Base-by-base conservation (phyloP, 2,888 invertebrate genomes). In the Ectemnius lituratus region DNA sequence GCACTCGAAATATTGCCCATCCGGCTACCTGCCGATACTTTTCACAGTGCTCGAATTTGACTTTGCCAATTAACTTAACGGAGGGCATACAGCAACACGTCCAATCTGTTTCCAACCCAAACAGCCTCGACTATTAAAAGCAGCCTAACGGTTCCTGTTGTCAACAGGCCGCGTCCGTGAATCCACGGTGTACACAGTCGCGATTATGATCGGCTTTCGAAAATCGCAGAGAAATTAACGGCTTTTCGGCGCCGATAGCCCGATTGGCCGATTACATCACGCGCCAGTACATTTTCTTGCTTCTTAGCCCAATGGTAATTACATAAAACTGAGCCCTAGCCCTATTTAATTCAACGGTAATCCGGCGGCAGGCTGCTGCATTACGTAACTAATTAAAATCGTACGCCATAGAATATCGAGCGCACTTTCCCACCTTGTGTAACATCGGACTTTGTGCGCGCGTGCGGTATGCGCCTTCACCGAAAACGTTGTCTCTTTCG, bases 121-220 rank as follows among this genome's bases (percentile, higher is more conserved):
- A 68, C 59, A 56, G n/a, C 59, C 73, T 47, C 45, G 63, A 75
- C 69, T 59, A 69, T 67, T 47, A 61, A 69, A 67, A 28, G 23
- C 46, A 18, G 14, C 28, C 56, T 67, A 78, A 78, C 77, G 74
- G 74, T 74, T 59, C 59, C 8, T 11, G 37, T 56, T 77, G 72
- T 77, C 69, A 70, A 71, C 76, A 71, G 58, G 68, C 14, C 23
- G 4, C 6, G 4, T 37, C 37, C 14, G 23, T 49, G 13, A 61
- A 62, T 57, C 14, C 18, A 60, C 57, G 59, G 59, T 23, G 23
- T 28, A 27, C 46, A 52, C 28, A n/a, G 20, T 47, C 8, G 57
- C 6, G 45, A 49, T 47, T n/a, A 16, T 28, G 56, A 59, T 47
- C n/a, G 56, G 58, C 46, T 73, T 67, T 70, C 69, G 62, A 76